A percentile compares a stretch with the other conserved stretches of the same genome.
phyloP scores from a whole-genome alignment of 2,888 invertebrate species.

The Sipha maydis region DNA sequence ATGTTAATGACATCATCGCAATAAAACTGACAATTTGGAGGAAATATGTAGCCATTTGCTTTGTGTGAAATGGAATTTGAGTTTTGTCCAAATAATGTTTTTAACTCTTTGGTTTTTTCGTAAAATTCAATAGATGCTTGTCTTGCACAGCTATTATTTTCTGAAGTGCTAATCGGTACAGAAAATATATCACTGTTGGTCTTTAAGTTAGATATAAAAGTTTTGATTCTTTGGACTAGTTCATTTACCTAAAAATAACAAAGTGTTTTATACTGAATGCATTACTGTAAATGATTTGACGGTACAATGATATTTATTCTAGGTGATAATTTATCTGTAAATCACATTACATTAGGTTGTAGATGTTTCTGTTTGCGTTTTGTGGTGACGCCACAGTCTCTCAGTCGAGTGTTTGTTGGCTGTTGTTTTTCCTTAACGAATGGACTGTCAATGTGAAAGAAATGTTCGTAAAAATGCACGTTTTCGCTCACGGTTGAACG shows the following conservation, averaged over 20 bases:
- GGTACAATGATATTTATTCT: neutral
- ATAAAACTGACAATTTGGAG: constrained; percentile 75
- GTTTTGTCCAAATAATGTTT: constrained; percentile 47
- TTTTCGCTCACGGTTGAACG: constrained; percentile 66
- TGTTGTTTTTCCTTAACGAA: constrained; percentile 28
- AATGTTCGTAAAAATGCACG: constrained; percentile 39
- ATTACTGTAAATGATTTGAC: no score
- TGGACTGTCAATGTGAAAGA: constrained; percentile 44
- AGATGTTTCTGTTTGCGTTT: constrained; percentile 44
- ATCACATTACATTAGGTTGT: constrained; percentile 1
- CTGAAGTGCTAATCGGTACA: neutral
- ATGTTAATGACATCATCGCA: constrained; percentile 76
- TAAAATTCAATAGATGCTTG: constrained; percentile 46
- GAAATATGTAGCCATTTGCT: constrained; percentile 72
- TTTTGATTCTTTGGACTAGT: constrained; percentile 64
- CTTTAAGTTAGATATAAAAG: constrained; percentile 63
- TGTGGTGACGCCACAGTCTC: neutral
- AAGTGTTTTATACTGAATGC: neutral
- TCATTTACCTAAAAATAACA: constrained; percentile 59
- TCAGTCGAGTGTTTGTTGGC: neutral
- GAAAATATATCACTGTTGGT: constrained; percentile 37
- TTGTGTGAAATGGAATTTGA: constrained; percentile 48
- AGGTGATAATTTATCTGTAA: neutral
- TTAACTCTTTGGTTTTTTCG: constrained; percentile 38
- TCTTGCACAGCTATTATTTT: constrained; percentile 63